A percentile compares a stretch with the other conserved stretches of the same genome.
Conservation (phyloP, 2,888 invertebrate genomes). For the Cheilosia vulpina region DNA sequence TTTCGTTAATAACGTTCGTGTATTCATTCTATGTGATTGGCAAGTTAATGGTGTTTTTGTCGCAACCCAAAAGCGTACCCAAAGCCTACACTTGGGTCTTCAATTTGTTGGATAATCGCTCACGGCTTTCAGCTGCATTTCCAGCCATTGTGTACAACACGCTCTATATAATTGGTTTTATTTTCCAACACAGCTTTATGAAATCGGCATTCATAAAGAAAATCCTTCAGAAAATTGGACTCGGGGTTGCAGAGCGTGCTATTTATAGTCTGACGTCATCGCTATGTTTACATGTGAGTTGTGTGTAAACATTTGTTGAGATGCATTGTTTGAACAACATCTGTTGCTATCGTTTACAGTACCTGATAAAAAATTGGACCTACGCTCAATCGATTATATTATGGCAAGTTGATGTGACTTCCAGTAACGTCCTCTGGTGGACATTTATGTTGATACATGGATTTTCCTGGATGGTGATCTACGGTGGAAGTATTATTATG, state of each 20-base stretch:
- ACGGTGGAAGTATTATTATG: conserved; percentile 86
- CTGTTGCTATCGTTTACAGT: conserved; percentile 79
- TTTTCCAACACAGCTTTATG: conserved; percentile 86
- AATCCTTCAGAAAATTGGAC: conserved; percentile 82
- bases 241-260: conserved; percentile 83
- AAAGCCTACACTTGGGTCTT: conserved; percentile 80
- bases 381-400: conserved; percentile 83
- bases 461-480: conserved; percentile 86
- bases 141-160: conserved; percentile 84
- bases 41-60: conserved; percentile 85
- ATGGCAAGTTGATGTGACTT: conserved; percentile 85
- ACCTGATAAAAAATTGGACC: conserved; percentile 85
- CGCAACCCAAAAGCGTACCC: conserved; percentile 82
- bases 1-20: conserved; percentile 83
- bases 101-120: conserved; percentile 81
- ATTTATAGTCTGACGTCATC: conserved; percentile 84
- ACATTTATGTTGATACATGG: conserved; percentile 84
- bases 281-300: conserved; percentile 83
- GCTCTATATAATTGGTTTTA: conserved; percentile 84
- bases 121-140: conserved; percentile 81
- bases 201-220: conserved; percentile 84
- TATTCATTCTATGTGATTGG: conserved; percentile 85
- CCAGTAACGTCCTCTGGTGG: conserved; percentile 84
- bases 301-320: background rate
- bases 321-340: conserved; percentile 21